Evolutionary conservation across 2,113 vertebrate species (phyloP).

Genomic region (Psammodynastes pulverulentus): DNA sequence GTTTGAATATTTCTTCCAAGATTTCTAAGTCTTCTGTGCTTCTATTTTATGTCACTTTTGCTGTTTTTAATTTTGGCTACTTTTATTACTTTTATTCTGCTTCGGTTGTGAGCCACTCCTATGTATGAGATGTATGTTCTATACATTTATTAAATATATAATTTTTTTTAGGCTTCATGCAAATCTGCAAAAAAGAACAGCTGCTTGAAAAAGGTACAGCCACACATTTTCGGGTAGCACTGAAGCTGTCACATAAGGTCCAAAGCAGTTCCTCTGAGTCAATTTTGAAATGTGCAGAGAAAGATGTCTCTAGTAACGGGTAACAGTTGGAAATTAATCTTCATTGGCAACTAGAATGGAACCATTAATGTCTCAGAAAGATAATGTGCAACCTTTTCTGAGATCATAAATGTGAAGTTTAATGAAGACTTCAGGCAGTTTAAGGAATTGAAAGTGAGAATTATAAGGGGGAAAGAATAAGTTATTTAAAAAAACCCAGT

Average conservation of each 20-base stretch:
- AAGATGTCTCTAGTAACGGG: neutral
- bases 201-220: neutral
- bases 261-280: neutral
- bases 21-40: neutral
- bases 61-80: neutral
- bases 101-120: neutral
- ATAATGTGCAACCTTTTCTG: constrained; percentile 37
- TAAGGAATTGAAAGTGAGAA: constrained; percentile 17
- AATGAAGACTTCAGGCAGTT: constrained; percentile 32
- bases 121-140: neutral
- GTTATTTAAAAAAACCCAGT: constrained; percentile 16
- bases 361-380: constrained; percentile 22
- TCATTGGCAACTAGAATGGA: constrained; percentile 26
- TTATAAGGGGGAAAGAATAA: constrained; percentile 22
- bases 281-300: neutral
- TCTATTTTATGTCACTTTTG: neutral
- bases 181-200: neutral
- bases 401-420: constrained; percentile 36
- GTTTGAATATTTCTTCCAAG: neutral
- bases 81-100: neutral
- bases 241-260: neutral
- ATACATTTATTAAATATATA: neutral
- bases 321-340: constrained; percentile 31
- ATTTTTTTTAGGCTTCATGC: neutral
- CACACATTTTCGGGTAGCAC: neutral